phyloP scores from a whole-genome alignment of 2,113 vertebrate species.

The Pipa parva region DNA sequence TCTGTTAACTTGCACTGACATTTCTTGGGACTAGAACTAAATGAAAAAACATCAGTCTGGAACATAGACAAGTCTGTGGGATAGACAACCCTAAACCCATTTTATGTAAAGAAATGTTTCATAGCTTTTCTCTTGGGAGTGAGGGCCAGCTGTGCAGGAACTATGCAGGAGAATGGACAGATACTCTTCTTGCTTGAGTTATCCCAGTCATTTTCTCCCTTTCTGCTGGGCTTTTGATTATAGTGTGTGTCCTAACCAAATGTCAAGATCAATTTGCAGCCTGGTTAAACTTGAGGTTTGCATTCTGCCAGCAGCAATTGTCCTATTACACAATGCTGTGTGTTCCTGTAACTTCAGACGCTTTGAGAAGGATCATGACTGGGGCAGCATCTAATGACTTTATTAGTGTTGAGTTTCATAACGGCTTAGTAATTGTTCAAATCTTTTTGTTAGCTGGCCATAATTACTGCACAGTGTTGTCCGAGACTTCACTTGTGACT shows the following conservation, averaged over 20 bases:
- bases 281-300: constrained; percentile 82
- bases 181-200: constrained; percentile 73
- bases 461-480: constrained; percentile 84
- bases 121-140: not conserved
- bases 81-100: not conserved
- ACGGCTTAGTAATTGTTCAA: constrained; percentile 82
- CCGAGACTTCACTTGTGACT: constrained; percentile 64
- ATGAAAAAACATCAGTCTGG: too few species aligned
- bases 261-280: constrained; percentile 86
- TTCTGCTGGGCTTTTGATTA: constrained; percentile 79
- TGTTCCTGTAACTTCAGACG: constrained; percentile 84
- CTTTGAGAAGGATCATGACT: constrained; percentile 75
- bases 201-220: constrained; percentile 79
- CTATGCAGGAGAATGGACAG: not conserved
- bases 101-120: not conserved
- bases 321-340: constrained; percentile 70
- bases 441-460: constrained; percentile 87
- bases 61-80: too few species aligned
- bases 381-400: constrained; percentile 82
- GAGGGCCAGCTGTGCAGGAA: constrained; percentile 17
- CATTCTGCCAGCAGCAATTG: constrained; percentile 75
- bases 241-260: constrained; percentile 75
- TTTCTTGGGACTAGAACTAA: too few species aligned
- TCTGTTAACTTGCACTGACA: too few species aligned
- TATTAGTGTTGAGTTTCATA: constrained; percentile 90